These are phyloP conservation scores for Daubentonia madagascariensis DNA, from an alignment of 2,113 vertebrate species.

Conservation along the genomic window DNA sequence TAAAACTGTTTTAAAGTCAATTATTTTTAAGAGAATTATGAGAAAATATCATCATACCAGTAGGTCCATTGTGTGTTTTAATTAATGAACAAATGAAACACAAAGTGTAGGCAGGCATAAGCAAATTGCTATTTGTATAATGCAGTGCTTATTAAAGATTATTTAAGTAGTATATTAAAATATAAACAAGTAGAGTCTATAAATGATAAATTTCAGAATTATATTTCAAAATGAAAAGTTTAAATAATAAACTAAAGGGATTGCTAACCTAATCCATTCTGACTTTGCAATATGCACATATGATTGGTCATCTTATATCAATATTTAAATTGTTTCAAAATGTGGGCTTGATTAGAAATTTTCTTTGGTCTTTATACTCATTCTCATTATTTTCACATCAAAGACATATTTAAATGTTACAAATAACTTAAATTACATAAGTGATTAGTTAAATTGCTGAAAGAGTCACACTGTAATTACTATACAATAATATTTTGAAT, in stretches of 20 bases:
- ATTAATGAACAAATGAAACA: conserved; percentile 47
- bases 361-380: neutral
- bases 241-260: neutral
- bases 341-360: neutral
- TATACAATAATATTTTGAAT: conserved; percentile 46
- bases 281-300: neutral
- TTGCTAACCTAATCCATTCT: neutral
- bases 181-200: neutral
- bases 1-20: conserved; percentile 36
- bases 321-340: conserved; percentile 20
- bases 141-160: neutral
- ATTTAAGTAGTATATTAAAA: neutral
- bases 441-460: conserved; percentile 5
- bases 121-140: conserved; percentile 30
- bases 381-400: conserved; percentile 6
- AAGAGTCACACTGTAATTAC: neutral
- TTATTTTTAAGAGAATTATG: conserved; percentile 55
- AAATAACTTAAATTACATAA: conserved; percentile 36
- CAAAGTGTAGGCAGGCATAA: conserved; percentile 21
- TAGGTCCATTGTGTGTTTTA: conserved; percentile 49
- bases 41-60: neutral
- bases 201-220: neutral
- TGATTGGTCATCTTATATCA: neutral
- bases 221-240: conserved; percentile 11
- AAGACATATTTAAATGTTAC: neutral